Evolutionary conservation across 1,140 invertebrate genomes (phyloP).

Genomic region (Hycleus phaleratus): DNA sequence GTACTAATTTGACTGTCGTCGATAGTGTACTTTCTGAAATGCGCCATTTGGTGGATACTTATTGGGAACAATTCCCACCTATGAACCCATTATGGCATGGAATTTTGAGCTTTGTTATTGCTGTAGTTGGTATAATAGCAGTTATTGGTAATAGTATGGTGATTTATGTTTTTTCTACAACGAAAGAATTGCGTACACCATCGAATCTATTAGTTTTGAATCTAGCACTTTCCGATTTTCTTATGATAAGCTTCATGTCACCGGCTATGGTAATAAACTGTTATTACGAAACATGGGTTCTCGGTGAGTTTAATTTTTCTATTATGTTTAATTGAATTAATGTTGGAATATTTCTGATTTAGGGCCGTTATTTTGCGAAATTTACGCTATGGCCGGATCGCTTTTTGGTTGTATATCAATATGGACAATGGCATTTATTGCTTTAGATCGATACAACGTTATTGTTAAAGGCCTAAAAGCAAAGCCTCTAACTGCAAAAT

Average conservation of each 20-base stretch:
- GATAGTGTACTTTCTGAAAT: slow-evolving; percentile 67
- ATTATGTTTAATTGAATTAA: background rate
- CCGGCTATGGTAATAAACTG: slow-evolving; percentile 81
- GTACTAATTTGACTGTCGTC: slow-evolving; percentile 60
- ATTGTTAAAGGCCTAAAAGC: slow-evolving; percentile 68
- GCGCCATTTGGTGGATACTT: slow-evolving; percentile 59
- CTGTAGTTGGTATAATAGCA: slow-evolving; percentile 60
- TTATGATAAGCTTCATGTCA: slow-evolving; percentile 79
- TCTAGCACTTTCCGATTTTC: slow-evolving; percentile 78
- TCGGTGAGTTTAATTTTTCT: slow-evolving; percentile 10
- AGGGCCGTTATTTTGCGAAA: slow-evolving; percentile 27
- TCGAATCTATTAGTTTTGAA: slow-evolving; percentile 81
- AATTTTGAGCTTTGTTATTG: slow-evolving; percentile 67
- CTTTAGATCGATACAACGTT: slow-evolving; percentile 76
- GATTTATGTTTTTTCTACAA: slow-evolving; percentile 73
- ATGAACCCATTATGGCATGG: slow-evolving; percentile 73
- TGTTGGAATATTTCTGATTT: background rate
- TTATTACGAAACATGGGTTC: slow-evolving; percentile 79
- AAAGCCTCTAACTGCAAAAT: slow-evolving; percentile 60
- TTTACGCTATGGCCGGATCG: slow-evolving; percentile 67
- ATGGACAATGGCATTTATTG: slow-evolving; percentile 75
- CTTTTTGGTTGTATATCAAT: slow-evolving; percentile 74
- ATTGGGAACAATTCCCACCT: slow-evolving; percentile 70
- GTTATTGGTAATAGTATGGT: slow-evolving; percentile 74
- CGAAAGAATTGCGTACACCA: slow-evolving; percentile 69